These are phyloP conservation scores for Sebastes nivosus DNA, from an alignment of 2,797 vertebrate species.

Conservation along the genomic window DNA sequence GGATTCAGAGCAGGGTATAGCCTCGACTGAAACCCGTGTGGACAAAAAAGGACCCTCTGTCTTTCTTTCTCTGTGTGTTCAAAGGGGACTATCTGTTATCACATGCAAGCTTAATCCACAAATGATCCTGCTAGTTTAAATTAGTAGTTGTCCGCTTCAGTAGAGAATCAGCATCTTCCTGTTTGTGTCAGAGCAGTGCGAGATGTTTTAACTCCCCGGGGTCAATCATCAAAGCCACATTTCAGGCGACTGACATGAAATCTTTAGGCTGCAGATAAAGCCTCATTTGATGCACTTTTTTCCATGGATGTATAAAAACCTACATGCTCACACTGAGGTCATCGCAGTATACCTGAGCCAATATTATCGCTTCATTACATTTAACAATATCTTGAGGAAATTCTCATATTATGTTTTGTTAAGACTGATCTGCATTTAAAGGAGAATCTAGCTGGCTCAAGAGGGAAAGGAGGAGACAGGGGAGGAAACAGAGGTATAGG, in stretches of 20 bases:
- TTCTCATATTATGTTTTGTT: slow-evolving; percentile 14
- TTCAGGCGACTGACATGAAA: slow-evolving; percentile 23
- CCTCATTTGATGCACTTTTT: slow-evolving; percentile 14
- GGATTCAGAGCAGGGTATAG: slow-evolving; percentile 50
- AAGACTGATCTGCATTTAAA: slow-evolving; percentile 37
- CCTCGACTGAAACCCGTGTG: slow-evolving; percentile 38
- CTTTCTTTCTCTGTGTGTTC: slow-evolving; percentile 22
- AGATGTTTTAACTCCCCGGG: slow-evolving; percentile 27
- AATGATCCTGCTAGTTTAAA: slow-evolving; percentile 29
- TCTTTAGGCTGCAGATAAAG: slow-evolving; percentile 36
- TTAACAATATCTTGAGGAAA: slow-evolving; percentile 30
- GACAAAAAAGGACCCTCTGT: slow-evolving; percentile 39
- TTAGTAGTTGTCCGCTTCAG: slow-evolving; percentile 16
- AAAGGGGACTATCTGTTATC: slow-evolving; percentile 37
- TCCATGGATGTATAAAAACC: neutral
- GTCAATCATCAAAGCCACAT: slow-evolving; percentile 45
- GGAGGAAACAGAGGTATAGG: neutral
- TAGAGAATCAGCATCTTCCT: slow-evolving; percentile 19
- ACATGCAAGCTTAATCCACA: slow-evolving; percentile 23
- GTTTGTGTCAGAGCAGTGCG: slow-evolving; percentile 13
- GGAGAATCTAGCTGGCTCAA: slow-evolving; percentile 6
- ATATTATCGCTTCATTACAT: slow-evolving; percentile 49
- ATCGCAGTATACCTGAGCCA: neutral
- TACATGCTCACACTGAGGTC: slow-evolving; percentile 8
- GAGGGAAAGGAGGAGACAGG: neutral